Base-by-base conservation (phyloP, 2,113 vertebrate species). In the Rattus rattus region DNA sequence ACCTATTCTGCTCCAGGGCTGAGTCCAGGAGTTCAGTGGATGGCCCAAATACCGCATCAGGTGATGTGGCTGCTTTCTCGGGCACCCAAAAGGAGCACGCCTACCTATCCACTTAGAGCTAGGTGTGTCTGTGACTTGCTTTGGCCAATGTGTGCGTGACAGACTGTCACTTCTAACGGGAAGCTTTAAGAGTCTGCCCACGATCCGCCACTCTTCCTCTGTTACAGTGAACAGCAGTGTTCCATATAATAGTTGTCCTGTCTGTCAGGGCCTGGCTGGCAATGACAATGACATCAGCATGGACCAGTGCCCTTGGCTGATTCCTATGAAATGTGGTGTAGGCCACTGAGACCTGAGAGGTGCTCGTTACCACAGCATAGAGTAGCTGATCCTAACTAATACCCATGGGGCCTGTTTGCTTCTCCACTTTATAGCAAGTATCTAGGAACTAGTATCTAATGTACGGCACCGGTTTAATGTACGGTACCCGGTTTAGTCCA, bases 361-460 rank as follows among this genome's bases (percentile, higher is more conserved):
- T 86, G 39, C 52, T 91, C 5, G 9, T 95, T 73, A 96, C 76
- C 30, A 30, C 67, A 52, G 67, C 89, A 63, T 20, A 77, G 79
- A 43, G n/a, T n/a, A 85, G 86, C 81, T 83, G 59, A 91, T 39
- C 39, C 96, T 89, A 72, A 83, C 91, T 79, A 56, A 26, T 2
- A 1, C 28, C 7, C 9, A 2, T 47, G 59, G 28, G 72, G 20
- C 47, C 52, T 61, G 2, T 61, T 83, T 24, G 10, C 17, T 24
- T 85, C 83, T 67, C 47, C 75, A 47, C 49, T n/a, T 92, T 17
- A 19, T 6, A 28, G n/a, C n/a, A 33, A 88, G n/a, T n/a, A n/a
- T n/a, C n/a, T n/a, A n/a, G 49, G 26, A 83, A 92, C 47, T 39
- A 28, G 88, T 20, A 28, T 61, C 65, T 22, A 26, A 6, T n/a